Base-by-base conservation (phyloP, 1,140 invertebrate species). In the Spodoptera litura region DNA sequence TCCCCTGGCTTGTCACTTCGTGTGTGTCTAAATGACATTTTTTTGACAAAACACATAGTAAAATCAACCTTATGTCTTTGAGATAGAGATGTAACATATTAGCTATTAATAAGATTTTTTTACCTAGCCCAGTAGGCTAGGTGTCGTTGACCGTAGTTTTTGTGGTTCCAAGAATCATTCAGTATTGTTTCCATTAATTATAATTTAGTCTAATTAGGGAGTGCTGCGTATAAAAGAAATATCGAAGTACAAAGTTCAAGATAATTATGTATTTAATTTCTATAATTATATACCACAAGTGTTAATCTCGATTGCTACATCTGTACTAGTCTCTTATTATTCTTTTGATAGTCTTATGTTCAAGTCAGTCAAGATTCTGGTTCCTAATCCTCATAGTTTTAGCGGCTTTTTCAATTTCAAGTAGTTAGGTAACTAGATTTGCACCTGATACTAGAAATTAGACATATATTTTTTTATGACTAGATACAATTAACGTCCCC, bases 1-100 rank as follows among this genome's bases (percentile, higher is more conserved):
- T 89, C 86, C 83, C 86, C 85, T 77, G 73, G 81, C 75, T 74
- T 55, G 83, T 80, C 79, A 77, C 83, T 83, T 81, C 80, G 77
- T 83, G 85, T 73, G 81, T 49, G 61, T 74, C 66, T 38, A 78
- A 56, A 8, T 62, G 31, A 59, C 64, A 68, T 12, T 25, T 74
- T 74, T 12, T 61, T 25, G 10, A 27, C 12, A 52, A 35, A 62
- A 75, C 53, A 35, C 49, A 64, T 6, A 13, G n/a, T 10, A 77
- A 13, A 44, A 55, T 56, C 49, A 68, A 77, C 75, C 75, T 68
- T 68, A 68, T n/a, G 0, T 8, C 27, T 9, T 27, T 27, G 35
- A 0, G 25, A 77, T 58, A 77, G 44, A 4, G 35, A 74, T 10
- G 11, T 31, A 31, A 61, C 6, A 53, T 55, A 15, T 15, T 52